These are phyloP conservation scores for Peromyscus californicus DNA, from an alignment of 2,113 vertebrate species.

Conservation along the genomic window DNA sequence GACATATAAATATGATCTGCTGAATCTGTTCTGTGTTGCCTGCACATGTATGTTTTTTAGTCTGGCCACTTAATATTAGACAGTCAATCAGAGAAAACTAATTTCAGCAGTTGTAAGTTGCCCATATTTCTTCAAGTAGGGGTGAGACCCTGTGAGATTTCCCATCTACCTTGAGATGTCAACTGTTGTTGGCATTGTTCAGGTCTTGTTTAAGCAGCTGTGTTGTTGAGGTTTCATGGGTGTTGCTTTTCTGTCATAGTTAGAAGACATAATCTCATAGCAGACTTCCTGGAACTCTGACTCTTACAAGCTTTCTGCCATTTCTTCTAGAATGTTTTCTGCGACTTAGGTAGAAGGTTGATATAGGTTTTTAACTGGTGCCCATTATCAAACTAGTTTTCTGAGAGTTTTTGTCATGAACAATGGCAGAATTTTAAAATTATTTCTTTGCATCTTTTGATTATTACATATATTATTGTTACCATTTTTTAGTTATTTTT, in stretches of 20 bases:
- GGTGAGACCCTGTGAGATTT: not conserved
- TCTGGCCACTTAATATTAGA: not conserved
- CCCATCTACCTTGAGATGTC: not conserved
- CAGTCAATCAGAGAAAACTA: not conserved
- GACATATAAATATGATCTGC: not conserved
- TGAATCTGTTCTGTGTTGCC: not conserved
- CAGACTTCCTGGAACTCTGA: not conserved
- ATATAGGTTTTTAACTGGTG: not conserved
- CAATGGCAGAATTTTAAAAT: not conserved
- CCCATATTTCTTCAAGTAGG: too few species aligned
- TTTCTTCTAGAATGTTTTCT: not conserved
- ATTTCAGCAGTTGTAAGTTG: not conserved
- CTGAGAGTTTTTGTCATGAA: not conserved
- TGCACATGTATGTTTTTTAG: not conserved
- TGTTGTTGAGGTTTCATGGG: not conserved
- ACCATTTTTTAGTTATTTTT: not conserved
- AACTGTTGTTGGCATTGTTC: not conserved
- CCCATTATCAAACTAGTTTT: not conserved
- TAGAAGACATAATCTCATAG: not conserved
- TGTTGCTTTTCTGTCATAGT: not conserved
- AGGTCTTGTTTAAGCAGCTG: not conserved
- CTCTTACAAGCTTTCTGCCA: not conserved
- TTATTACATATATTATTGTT: not conserved
- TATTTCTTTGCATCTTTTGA: not conserved
- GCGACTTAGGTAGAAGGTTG: not conserved